Conservation (phyloP, 2,113 vertebrate genomes). For the Nibea albiflora region DNA sequence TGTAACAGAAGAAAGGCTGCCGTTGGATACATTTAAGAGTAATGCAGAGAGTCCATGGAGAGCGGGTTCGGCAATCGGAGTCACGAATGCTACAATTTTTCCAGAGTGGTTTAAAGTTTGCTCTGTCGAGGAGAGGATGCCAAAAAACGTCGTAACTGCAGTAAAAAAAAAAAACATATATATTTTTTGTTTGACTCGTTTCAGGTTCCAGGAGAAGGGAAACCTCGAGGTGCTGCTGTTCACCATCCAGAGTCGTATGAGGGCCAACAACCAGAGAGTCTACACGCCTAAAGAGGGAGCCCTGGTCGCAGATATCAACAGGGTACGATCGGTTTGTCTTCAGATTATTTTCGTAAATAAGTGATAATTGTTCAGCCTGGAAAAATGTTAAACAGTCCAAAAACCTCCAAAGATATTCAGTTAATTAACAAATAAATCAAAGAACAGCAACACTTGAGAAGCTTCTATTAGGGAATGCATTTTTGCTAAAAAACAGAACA, state of each 20-base stretch:
- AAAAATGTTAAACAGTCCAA: neutral
- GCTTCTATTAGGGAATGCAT: neutral
- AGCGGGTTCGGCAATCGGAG: neutral
- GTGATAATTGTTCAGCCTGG: neutral
- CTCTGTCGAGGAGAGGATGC: too few species aligned
- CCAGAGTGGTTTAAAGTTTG: too few species aligned
- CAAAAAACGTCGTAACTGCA: neutral
- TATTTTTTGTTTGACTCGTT: neutral
- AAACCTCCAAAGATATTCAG: neutral
- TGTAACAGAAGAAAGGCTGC: neutral
- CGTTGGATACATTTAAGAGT: neutral
- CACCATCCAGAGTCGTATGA: slow-evolving; percentile 98
- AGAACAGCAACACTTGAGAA: neutral
- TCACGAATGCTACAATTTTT: too few species aligned
- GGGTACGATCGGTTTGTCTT: slow-evolving; percentile 81
- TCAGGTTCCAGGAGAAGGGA: slow-evolving; percentile 97
- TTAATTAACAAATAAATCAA: neutral
- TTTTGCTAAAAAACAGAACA: neutral
- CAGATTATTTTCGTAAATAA: neutral
- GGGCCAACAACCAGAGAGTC: slow-evolving; percentile 97
- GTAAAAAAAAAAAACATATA: neutral
- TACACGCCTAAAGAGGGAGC: slow-evolving; percentile 94
- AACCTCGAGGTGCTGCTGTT: slow-evolving; percentile 97
- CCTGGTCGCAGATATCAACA: slow-evolving; percentile 96
- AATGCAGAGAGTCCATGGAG: neutral